These are phyloP conservation scores for Okapia johnstoni DNA, from an alignment of 2,113 vertebrate species.

Conservation along the genomic window DNA sequence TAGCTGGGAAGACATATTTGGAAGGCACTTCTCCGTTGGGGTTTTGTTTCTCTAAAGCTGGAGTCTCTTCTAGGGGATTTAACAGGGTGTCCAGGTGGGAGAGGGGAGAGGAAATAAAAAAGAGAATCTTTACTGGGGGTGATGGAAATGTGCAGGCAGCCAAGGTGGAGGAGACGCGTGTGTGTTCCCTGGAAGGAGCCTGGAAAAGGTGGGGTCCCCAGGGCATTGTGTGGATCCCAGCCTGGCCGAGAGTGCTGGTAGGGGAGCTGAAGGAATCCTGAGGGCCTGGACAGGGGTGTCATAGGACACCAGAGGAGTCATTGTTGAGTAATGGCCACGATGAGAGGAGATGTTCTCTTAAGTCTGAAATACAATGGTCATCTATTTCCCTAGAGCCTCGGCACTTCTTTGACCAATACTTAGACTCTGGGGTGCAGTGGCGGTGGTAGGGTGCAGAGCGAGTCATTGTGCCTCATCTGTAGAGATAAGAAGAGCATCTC, in stretches of 20 bases:
- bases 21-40: not conserved
- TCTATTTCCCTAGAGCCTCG: not conserved
- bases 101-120: not conserved
- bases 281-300: not conserved
- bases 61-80: not conserved
- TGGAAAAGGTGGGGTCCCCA: not conserved
- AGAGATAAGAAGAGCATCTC: not conserved
- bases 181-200: not conserved
- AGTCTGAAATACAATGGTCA: not conserved
- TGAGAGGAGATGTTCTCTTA: not conserved
- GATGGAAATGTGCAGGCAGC: not conserved
- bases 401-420: rapidly evolving
- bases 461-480: not conserved
- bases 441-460: not conserved
- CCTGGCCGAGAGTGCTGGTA: not conserved
- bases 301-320: not conserved
- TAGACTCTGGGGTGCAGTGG: not conserved
- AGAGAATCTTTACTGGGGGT: not conserved
- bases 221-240: not conserved
- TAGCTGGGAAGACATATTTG: not conserved
- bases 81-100: not conserved
- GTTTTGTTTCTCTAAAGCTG: not conserved
- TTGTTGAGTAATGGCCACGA: not conserved
- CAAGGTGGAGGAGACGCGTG: not conserved
- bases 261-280: not conserved